Base-by-base conservation (phyloP, 1,140 invertebrate species). In the Drosophila simulans region DNA sequence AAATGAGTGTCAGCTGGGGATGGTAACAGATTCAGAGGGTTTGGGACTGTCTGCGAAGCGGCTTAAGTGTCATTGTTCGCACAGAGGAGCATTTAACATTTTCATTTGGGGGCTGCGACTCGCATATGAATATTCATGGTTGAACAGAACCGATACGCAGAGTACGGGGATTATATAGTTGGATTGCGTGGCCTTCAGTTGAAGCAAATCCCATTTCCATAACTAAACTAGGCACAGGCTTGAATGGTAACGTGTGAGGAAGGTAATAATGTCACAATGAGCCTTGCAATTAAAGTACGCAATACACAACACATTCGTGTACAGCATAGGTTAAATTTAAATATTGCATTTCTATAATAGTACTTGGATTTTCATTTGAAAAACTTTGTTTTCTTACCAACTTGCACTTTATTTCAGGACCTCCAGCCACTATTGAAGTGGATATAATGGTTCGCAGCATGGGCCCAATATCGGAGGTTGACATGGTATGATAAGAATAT, bases 391-490 rank as follows among this genome's bases (percentile, higher is more conserved):
- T 27, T 5, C 0, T 1, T 31, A 31, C 31, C 8, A 31, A 8
- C 27, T 31, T 31, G 3, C 31, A 31, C 31, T 31, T 31, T 20
- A 54, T 77, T 92, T 92, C 85, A 96, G 96, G 96, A 39, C 94
- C 95, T 1, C 96, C 97, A 5, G 95, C 96, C 27, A 93, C 95
- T 1, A 95, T 98, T n/a, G 96, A 97, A 88, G 96, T 97, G 11
- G 96, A 97, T 91, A 96, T 98, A 43, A 95, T 97, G 94, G 96
- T 98, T 2, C 93, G 97, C 65, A 97, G 96, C 77, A 97, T 98
- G 96, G 97, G 97, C 35, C 97, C 97, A 22, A 97, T 98, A 71
- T 97, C 96, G 1, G 97, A 97, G 93, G 95, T 97, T 37, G 96
- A 97, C 78, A 97, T 97, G 96, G 97, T 97, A 93, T 94, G 92